Evolutionary conservation across 2,888 invertebrate species (phyloP).

Genomic region (Lysandra coridon): DNA sequence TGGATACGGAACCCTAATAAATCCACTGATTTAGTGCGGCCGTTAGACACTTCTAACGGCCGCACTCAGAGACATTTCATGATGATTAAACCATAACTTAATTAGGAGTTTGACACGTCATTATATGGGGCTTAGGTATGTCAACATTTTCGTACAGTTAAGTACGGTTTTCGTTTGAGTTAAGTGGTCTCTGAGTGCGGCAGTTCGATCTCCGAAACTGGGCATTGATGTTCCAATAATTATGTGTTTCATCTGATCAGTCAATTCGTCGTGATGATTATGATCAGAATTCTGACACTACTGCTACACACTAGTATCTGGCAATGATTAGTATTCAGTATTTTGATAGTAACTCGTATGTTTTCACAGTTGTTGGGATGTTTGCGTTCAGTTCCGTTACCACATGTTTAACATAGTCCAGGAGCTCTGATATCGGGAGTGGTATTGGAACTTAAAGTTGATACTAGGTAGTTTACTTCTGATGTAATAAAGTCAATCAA

Average conservation of each 20-base stretch:
- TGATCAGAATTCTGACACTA: not conserved
- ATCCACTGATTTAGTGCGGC: no score
- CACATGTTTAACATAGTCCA: constrained; percentile 47
- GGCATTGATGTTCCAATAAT: not conserved
- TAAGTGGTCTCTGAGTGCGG: no score
- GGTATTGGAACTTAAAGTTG: not conserved
- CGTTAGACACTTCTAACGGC: no score
- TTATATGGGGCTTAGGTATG: no score
- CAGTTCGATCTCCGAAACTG: no score
- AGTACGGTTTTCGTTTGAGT: no score
- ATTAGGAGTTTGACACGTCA: no score
- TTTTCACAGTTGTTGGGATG: constrained; percentile 32
- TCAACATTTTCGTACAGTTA: no score
- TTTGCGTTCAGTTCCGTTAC: constrained; percentile 58
- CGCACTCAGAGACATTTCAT: no score
- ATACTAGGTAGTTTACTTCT: not conserved
- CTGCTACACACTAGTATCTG: not conserved
- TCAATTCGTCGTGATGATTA: not conserved
- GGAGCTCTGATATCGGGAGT: not conserved
- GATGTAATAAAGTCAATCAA: not conserved
- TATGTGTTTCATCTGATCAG: not conserved
- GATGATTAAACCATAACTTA: no score
- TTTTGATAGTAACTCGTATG: constrained; percentile 21
- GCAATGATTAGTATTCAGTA: not conserved
- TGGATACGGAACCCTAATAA: no score